These are phyloP conservation scores for Merluccius polli DNA, from an alignment of 2,797 vertebrate genomes.

Conservation along the genomic window DNA sequence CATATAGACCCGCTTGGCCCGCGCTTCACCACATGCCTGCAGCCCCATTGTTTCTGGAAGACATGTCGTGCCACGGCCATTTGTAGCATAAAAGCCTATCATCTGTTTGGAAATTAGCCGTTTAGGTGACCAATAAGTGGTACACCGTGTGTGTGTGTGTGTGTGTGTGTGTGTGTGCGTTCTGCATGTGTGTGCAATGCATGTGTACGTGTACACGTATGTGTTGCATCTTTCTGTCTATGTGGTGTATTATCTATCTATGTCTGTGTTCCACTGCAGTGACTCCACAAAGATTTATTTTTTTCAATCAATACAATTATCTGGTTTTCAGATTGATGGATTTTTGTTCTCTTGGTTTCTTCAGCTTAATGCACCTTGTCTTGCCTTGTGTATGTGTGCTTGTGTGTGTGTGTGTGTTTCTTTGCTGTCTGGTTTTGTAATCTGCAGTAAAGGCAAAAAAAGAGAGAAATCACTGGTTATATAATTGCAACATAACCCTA, in stretches of 20 bases:
- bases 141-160: constrained; percentile 29
- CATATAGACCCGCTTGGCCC: constrained; percentile 52
- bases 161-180: constrained; percentile 20
- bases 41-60: constrained; percentile 39
- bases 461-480: neutral
- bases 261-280: constrained; percentile 5
- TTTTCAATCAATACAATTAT: constrained; percentile 1
- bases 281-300: neutral
- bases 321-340: neutral
- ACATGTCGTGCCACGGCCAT: neutral
- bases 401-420: too few relatives aligned
- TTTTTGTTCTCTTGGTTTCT: neutral
- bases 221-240: neutral
- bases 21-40: constrained; percentile 42
- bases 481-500: constrained; percentile 2
- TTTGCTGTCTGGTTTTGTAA: neutral
- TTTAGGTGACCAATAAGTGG: neutral
- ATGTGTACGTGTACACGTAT: neutral
- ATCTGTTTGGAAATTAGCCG: neutral
- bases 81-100: neutral
- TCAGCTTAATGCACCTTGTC: neutral
- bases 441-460: neutral
- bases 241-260: neutral
- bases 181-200: neutral
- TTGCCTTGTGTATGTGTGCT: too few relatives aligned